Base-by-base conservation (phyloP, 1,140 invertebrate genomes). In the Panagrolaimus sp. region DNA sequence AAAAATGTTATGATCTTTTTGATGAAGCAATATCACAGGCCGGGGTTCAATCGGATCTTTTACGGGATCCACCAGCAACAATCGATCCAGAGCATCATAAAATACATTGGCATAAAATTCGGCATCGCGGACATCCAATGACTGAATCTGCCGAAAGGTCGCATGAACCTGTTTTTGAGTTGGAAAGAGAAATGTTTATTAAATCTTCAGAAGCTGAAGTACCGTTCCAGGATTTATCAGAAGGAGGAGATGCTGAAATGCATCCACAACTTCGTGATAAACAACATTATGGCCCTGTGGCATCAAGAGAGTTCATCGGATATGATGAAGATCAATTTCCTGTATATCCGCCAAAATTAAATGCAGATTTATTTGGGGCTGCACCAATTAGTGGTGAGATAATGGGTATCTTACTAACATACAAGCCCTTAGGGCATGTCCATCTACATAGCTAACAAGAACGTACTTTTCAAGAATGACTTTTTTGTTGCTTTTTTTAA, bases 91-190 rank as follows among this genome's bases (percentile, higher is more conserved):
- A 38, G 32, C 32, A 38, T 38, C 52, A 21, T 8, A 21, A 26
- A 21, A 58, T 58, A 21, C 52, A 58, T 58, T 58, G 52, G 52
- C 52, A 58, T 28, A 58, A 58, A 28, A 58, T 58, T 5, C 52
- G 52, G 17, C 52, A 58, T 58, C 52, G 52, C 0, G 52, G n/a
- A 12, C 21, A 28, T 28, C 21, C 28, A n/a, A n/a, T 58, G 1
- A n/a, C 21, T 1, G 52, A 58, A 26, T 1, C 12, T 58, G 21
- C 15, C 1, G 52, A 58, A n/a, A 28, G 28, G 8, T 21, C 21
- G 8, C 28, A 21, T 10, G 21, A 21, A n/a, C 52, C 52, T 4
- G 52, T 58, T 2, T 58, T 58, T 21, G 21, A 58, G 28, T n/a
- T 58, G 4, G 52, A 58, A 17, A 1, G 52, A 21, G 52, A 58